phyloP scores from a whole-genome alignment of 1,140 invertebrate genomes.

The Bombus huntii region DNA sequence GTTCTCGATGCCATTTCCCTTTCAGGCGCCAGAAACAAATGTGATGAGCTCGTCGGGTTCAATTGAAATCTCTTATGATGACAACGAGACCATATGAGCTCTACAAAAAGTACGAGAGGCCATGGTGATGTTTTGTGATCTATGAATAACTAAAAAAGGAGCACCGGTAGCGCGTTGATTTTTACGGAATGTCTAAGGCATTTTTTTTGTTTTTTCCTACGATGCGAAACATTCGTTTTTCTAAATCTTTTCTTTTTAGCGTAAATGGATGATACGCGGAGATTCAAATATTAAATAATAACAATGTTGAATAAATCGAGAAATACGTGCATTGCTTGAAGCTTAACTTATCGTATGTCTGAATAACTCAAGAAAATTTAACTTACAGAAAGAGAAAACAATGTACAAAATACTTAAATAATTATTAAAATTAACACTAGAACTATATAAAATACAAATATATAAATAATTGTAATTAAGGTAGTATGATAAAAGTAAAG shows the following conservation, averaged over 20 bases:
- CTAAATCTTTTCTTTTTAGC: not conserved
- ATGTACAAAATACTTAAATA: not conserved
- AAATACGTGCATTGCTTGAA: not conserved
- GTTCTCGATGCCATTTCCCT: slow-evolving; percentile 53
- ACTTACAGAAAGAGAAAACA: not conserved
- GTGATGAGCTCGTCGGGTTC: not conserved
- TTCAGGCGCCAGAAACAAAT: slow-evolving; percentile 13
- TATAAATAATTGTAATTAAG: not conserved
- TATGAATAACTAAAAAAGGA: slow-evolving; percentile 29
- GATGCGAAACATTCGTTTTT: not conserved
- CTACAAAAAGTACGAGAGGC: slow-evolving; percentile 43
- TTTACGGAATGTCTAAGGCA: slow-evolving; percentile 49
- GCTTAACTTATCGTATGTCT: not conserved
- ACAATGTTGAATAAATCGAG: not conserved
- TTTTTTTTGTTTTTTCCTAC: not conserved
- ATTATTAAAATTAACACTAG: not conserved
- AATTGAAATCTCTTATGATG: not conserved
- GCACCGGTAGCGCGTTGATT: slow-evolving; percentile 5
- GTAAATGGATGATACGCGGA: not conserved
- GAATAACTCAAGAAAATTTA: not conserved
- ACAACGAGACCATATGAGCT: not conserved
- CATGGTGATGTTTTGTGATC: slow-evolving; percentile 12
- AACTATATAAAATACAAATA: not conserved
- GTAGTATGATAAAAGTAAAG: not conserved
- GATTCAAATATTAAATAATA: slow-evolving; percentile 23